Percentiles rank a stretch among this genome's conserved stretches.
phyloP scores from a whole-genome alignment of 2,888 invertebrate species.

The Fabriciana adippe region DNA sequence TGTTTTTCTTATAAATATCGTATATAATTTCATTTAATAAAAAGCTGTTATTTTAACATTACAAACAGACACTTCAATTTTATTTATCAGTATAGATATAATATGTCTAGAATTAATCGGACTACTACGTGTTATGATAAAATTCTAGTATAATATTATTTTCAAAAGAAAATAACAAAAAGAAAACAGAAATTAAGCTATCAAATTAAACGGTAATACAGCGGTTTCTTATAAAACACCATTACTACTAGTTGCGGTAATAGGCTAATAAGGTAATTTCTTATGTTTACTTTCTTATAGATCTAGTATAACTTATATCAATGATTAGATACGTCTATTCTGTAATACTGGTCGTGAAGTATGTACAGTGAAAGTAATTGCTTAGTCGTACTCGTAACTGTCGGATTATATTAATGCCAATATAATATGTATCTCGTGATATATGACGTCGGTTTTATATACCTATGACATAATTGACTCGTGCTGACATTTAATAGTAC shows the following conservation, averaged over 20 bases:
- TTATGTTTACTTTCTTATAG: constrained; percentile 39
- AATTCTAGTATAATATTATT: too few relatives aligned
- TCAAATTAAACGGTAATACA: not conserved
- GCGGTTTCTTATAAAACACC: not conserved
- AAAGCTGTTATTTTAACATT: too few relatives aligned
- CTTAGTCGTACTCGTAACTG: constrained; percentile 30
- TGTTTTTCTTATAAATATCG: too few relatives aligned
- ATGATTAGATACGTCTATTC: constrained; percentile 47
- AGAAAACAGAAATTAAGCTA: not conserved
- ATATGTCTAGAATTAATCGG: too few relatives aligned
- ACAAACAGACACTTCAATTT: too few relatives aligned
- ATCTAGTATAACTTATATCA: constrained; percentile 37
- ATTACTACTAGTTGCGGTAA: constrained; percentile 12
- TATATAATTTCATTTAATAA: too few relatives aligned
- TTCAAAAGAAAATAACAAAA: not conserved
- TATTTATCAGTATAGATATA: too few relatives aligned
- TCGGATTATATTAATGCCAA: constrained; percentile 33
- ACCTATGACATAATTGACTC: constrained; percentile 14
- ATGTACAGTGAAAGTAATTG: constrained; percentile 42
- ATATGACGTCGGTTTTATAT: constrained; percentile 32
- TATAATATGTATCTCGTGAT: constrained; percentile 34
- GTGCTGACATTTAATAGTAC: constrained; percentile 2
- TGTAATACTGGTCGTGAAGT: constrained; percentile 45
- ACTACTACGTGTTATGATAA: too few relatives aligned
- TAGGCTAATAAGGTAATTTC: constrained; percentile 30